Percentiles rank a stretch among this genome's conserved stretches.
Conservation (phyloP, 1,140 invertebrate species). For the Habropoda laboriosa region DNA sequence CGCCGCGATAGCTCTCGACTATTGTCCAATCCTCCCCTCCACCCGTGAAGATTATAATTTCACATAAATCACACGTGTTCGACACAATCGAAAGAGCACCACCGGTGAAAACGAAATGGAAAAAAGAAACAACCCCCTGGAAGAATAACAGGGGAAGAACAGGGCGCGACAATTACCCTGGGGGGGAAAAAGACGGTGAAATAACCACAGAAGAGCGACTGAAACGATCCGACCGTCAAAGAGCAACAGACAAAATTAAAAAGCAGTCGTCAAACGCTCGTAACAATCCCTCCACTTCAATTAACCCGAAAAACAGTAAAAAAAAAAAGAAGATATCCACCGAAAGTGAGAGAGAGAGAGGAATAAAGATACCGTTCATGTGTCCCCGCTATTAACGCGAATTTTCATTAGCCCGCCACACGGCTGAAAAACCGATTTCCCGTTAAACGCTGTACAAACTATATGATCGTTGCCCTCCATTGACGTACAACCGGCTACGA, state of each 20-base stretch:
- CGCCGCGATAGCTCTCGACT: background rate
- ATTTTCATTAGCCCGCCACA: background rate
- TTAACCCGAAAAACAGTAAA: background rate
- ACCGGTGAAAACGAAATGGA: background rate
- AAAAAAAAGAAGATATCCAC: background rate
- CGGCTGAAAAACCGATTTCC: background rate
- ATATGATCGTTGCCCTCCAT: background rate
- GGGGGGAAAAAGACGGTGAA: too few relatives aligned
- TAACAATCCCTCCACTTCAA: background rate
- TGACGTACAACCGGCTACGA: background rate
- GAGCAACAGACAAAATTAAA: background rate
- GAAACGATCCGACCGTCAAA: background rate
- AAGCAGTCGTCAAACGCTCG: background rate
- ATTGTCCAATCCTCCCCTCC: too few relatives aligned
- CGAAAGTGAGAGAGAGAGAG: background rate
- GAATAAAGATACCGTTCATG: background rate
- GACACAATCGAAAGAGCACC: too few relatives aligned
- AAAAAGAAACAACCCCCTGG: background rate
- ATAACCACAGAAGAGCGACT: too few relatives aligned
- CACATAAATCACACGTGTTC: background rate
- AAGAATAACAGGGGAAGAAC: background rate
- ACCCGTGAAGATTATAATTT: constrained; percentile 20
- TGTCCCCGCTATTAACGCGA: background rate
- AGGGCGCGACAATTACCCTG: too few relatives aligned
- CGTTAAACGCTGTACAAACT: constrained; percentile 28